phyloP scores from a whole-genome alignment of 1,140 invertebrate species.

The Macrobrachium rosenbergii region DNA sequence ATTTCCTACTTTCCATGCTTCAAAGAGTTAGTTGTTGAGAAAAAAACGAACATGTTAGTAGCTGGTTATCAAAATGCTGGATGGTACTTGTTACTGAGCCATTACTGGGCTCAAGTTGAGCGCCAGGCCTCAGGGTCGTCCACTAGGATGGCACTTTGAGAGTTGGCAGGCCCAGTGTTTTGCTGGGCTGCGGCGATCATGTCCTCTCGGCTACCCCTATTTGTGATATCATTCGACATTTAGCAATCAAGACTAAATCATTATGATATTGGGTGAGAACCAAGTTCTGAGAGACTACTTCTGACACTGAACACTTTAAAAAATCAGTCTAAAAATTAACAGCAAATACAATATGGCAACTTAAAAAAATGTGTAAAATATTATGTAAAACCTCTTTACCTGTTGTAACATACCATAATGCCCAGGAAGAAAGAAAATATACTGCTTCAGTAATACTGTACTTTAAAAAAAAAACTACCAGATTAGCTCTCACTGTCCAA shows the following conservation, averaged over 20 bases:
- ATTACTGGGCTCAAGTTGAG: slow-evolving; percentile 72
- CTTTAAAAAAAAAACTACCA: background rate
- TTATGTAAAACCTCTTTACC: too few species aligned
- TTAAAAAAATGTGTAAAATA: background rate
- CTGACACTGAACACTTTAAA: too few species aligned
- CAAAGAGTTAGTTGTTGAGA: background rate
- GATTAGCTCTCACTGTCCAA: too few species aligned
- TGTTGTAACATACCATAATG: too few species aligned
- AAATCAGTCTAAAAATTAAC: background rate
- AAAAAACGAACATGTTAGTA: slow-evolving; percentile 16
- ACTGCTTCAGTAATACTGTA: background rate
- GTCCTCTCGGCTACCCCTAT: slow-evolving; percentile 77
- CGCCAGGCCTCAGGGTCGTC: slow-evolving; percentile 83
- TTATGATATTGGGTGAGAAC: background rate
- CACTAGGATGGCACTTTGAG: slow-evolving; percentile 76
- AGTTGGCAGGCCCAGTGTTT: slow-evolving; percentile 79
- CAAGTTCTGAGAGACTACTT: background rate
- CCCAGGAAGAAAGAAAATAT: too few species aligned
- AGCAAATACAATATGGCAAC: background rate
- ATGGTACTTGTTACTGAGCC: slow-evolving; percentile 30
- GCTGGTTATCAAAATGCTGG: slow-evolving; percentile 39
- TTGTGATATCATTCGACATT: background rate
- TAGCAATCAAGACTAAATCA: background rate
- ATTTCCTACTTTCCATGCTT: too few species aligned
- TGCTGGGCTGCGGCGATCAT: slow-evolving; percentile 74